Evolutionary conservation across 2,113 vertebrate species (phyloP).

Genomic region (Pseudopodoces humilis): DNA sequence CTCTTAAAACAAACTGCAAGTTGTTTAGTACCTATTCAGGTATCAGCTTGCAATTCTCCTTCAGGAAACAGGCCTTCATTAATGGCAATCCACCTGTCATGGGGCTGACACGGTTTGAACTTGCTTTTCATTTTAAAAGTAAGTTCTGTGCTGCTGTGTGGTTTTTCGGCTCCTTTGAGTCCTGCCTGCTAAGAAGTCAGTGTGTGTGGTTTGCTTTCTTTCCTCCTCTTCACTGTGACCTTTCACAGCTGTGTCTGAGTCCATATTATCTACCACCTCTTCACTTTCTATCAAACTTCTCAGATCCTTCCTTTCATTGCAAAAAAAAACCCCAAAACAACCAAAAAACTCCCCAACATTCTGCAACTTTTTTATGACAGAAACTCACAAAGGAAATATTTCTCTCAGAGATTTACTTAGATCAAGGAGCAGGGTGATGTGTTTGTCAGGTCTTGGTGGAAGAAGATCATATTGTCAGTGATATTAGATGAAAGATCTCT

Average conservation of each 20-base stretch:
- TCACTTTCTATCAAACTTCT: neutral
- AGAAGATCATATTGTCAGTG: neutral
- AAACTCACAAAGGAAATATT: neutral
- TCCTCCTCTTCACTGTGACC: slow-evolving; percentile 8
- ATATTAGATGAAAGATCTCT: neutral
- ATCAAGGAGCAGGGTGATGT: neutral
- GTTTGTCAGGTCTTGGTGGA: neutral
- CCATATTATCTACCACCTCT: neutral
- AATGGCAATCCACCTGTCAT: neutral
- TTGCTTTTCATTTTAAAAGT: neutral
- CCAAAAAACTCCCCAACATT: neutral
- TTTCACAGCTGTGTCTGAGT: neutral
- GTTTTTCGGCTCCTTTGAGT: neutral
- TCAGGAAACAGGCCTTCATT: neutral
- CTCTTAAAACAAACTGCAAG: neutral
- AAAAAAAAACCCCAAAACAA: neutral
- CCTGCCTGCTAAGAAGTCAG: neutral
- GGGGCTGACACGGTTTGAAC: neutral
- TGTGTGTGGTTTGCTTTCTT: neutral
- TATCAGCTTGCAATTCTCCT: neutral
- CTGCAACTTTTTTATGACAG: neutral
- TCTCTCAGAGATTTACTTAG: neutral
- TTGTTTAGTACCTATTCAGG: neutral
- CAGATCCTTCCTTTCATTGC: neutral
- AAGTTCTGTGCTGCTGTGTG: neutral